Evolutionary conservation across 2,113 vertebrate genomes (phyloP), one percentile per base, ranked within the genome.

Genomic region (Sisor rabdophorus): DNA sequence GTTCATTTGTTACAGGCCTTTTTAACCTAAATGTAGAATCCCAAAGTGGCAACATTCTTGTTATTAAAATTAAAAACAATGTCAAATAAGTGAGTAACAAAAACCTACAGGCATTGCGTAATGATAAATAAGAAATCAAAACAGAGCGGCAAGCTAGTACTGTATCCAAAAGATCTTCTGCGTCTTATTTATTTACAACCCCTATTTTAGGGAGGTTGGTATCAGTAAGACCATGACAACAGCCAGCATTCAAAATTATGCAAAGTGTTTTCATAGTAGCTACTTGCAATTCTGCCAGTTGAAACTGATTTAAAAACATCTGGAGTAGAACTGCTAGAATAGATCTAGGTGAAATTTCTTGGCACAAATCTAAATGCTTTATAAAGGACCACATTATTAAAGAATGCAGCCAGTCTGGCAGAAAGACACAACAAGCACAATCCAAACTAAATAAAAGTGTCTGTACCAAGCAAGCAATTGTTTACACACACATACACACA

Each of bases 171-270:
- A 11, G 30, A 20, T n/a, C 68, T 44, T 56, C 69, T 70, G 74
- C 54, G 50, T 50, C 36, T 36, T 12, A 24, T 56, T 22, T 22
- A 32, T 30, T 26, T 56, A 32, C 28, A 36, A 28, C 36, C 13
- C 36, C 40, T 65, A 40, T 63, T 55, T 73, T 26, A 59, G 22
- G 11, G 36, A 55, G 76, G 81, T 78, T 77, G 2, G 47, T 81
- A 67, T 81, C 73, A 76, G n/a, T n/a, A 32, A 75, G 73, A 53
- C 59, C 77, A 78, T 75, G 72, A 79, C 55, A 75, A 80, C 44
- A 59, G 54, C 44, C 6, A 76, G 54, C 56, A 65, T 64, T 80
- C 78, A 75, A 79, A 16, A 60, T 61, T 83, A 75, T 72, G 80
- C 82, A 78, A 75, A 6, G 59, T 79, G 53, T 69, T 60, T 60